These are phyloP conservation scores for Leucopsar rothschildi DNA, from an alignment of 2,113 vertebrate genomes.

Conservation along the genomic window DNA sequence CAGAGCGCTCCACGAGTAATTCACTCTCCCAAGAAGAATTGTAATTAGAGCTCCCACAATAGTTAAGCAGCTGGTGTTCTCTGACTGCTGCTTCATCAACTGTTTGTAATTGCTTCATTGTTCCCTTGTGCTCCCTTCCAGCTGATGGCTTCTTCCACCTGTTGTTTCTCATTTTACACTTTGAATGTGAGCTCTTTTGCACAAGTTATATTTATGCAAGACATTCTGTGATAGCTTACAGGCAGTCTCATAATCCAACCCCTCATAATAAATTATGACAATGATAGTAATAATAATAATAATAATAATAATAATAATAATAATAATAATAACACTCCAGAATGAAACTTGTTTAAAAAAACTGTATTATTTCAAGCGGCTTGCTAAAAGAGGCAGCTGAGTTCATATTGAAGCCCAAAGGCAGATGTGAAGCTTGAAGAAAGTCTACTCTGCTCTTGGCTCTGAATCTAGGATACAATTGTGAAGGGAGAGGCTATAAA, in stretches of 20 bases:
- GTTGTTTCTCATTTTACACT: slow-evolving; percentile 43
- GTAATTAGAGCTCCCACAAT: slow-evolving; percentile 58
- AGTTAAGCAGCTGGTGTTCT: slow-evolving; percentile 65
- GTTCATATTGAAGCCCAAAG: neutral
- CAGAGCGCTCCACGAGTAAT: neutral
- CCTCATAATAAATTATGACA: neutral
- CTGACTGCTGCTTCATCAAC: slow-evolving; percentile 61
- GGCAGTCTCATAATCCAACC: neutral
- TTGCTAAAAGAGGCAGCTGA: neutral
- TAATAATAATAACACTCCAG: neutral
- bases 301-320: neutral
- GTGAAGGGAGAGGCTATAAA: neutral
- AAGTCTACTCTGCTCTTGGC: neutral
- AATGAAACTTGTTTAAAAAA: neutral
- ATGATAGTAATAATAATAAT: neutral
- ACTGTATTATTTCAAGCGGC: neutral
- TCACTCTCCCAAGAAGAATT: slow-evolving; percentile 38
- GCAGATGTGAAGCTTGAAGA: neutral
- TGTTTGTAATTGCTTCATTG: slow-evolving; percentile 49
- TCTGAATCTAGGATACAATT: neutral
- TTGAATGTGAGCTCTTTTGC: neutral
- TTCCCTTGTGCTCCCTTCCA: slow-evolving; percentile 50
- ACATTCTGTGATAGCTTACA: neutral
- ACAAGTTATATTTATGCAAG: neutral
- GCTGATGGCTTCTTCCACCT: slow-evolving; percentile 56